Evolutionary conservation across 2,888 invertebrate genomes (phyloP), one percentile per base, ranked within the genome.

Genomic region (Ferdinandea cuprea): DNA sequence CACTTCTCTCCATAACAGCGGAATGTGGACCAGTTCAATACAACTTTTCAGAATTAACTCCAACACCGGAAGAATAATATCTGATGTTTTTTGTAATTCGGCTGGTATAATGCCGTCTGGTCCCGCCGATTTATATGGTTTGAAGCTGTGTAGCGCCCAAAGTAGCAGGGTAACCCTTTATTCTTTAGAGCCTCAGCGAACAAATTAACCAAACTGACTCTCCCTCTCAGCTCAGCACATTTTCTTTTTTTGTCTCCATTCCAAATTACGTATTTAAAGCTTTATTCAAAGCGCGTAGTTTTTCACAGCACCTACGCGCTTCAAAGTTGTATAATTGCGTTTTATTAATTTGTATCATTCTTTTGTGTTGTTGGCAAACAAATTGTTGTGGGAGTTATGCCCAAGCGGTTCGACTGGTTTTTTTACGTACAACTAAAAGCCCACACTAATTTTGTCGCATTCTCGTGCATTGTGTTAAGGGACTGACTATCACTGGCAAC

Each of bases 191-290:
- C n/a, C n/a, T n/a, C n/a, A n/a, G n/a, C n/a, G n/a, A n/a, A n/a
- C n/a, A n/a, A n/a, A n/a, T n/a, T n/a, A n/a, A n/a, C 25, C 25
- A 25, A 25, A 25, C 25, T n/a, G n/a, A 19, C 44, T 19, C 5
- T 44, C 17, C 44, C 13, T n/a, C n/a, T n/a, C n/a, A n/a, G 32
- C 0, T 8, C 0, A 44, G 13, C 4, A 37, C 13, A 19, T 5
- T 35, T 17, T 37, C 8, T 28, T 25, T 44, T 28, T 58, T 28
- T 42, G 15, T 44, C 3, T 30, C 11, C 7, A 48, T 37, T 46
- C 19, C 9, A 21, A 72, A 63, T 58, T 65, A n/a, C n/a, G n/a
- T n/a, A 42, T 65, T 78, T 28, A 71, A 78, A 9, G 17, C 35
- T 63, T 58, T 44, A 37, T 42, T 58, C 65, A 46, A 68, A 32